Base-by-base conservation (phyloP, 2,113 vertebrate genomes). In the Sclerurus mexicanus region DNA sequence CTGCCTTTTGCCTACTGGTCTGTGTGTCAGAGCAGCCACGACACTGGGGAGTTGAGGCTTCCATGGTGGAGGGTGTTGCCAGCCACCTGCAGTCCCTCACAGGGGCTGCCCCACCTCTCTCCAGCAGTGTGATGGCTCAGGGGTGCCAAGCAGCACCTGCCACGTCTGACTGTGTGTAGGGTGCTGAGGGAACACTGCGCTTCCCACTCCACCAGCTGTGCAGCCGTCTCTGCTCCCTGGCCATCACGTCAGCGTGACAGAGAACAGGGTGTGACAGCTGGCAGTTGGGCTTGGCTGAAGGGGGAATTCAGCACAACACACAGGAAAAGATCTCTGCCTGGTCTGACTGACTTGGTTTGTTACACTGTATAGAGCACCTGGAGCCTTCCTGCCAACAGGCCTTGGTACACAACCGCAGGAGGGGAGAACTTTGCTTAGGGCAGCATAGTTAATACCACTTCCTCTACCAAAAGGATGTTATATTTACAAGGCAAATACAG, bases 231-330 rank as follows among this genome's bases (percentile, higher is more conserved):
- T 59, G 42, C 39, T 35, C 2, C 1, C 27, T 0, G 0, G 21
- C 39, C 49, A 27, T 21, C 49, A 4, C 0, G 0, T 27, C 7
- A 3, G 18, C 0, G 1, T 7, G 37, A 18, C 50, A 7, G 5
- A 42, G 56, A 93, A 35, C 62, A 85, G 66, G 87, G 56, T 47
- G 33, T 39, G 62, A 68, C 56, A 49, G 71, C 8, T 47, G 50
- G 42, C 59, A 62, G 20, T 0, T 22, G 53, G 62, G 28, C 67
- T 33, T 69, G 55, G 59, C 56, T 10, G 3, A 66, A 64, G 24
- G 23, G 22, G 9, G 14, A 60, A n/a, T 5, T 10, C 14, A 50
- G 50, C 33, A 60, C 24, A 52, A 52, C 39, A 58, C 13, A 2
- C 46, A 68, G 27, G 20, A n/a, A 55, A n/a, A 35, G 33, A 14